Percentiles rank a stretch among this genome's conserved stretches.
These are phyloP conservation scores for Oreortyx pictus DNA, from an alignment of 2,797 vertebrate species.

Conservation along the genomic window DNA sequence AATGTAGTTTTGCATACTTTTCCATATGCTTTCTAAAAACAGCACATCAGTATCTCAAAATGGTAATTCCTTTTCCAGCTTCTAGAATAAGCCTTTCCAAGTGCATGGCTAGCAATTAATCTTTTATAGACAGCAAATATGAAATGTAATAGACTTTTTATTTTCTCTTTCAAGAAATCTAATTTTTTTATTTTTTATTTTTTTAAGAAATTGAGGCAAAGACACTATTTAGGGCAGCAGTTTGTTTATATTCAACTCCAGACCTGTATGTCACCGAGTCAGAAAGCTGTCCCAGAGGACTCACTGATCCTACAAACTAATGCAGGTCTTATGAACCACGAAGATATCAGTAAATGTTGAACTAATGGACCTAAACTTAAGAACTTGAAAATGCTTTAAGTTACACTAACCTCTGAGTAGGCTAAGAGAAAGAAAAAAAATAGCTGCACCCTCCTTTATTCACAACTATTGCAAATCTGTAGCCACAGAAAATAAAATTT, in stretches of 20 bases:
- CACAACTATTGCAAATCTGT: not conserved
- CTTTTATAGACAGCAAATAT: not conserved
- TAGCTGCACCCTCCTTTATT: not conserved
- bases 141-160: not conserved
- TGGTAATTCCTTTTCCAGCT: constrained; percentile 30
- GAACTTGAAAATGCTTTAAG: not conserved
- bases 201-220: not conserved
- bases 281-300: not conserved
- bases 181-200: not conserved
- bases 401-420: not conserved
- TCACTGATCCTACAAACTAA: not conserved
- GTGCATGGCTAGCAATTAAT: not conserved
- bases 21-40: constrained; percentile 41
- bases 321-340: not conserved
- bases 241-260: not conserved
- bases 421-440: not conserved
- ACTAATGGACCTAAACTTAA: not conserved
- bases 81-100: constrained; percentile 22
- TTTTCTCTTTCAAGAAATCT: not conserved
- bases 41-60: constrained; percentile 40
- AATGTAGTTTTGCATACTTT: constrained; percentile 18
- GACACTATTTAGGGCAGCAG: not conserved
- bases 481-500: not conserved
- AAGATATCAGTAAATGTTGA: not conserved
- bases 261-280: not conserved